Percentiles rank a stretch among this genome's conserved stretches.
Evolutionary conservation across 2,113 vertebrate genomes (phyloP).

Genomic region (Pseudopodoces humilis): DNA sequence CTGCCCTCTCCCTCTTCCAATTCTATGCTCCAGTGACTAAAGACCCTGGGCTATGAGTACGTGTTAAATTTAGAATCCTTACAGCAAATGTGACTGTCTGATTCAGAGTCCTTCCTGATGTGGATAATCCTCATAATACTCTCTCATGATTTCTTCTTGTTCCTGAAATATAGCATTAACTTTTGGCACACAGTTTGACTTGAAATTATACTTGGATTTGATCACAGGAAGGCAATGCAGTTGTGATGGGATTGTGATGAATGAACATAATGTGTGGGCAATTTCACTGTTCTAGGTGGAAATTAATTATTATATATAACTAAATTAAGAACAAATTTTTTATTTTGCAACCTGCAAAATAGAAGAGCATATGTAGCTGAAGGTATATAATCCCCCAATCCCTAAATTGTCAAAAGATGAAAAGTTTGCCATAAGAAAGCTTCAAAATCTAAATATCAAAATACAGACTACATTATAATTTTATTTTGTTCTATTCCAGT

Average conservation of each 20-base stretch:
- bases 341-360: not conserved
- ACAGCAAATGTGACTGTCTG: conserved; percentile 1
- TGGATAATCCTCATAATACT: conserved; percentile 14
- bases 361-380: not conserved
- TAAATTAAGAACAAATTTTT: not conserved
- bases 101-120: conserved; percentile 24
- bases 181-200: not conserved
- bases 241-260: not conserved
- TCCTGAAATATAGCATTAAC: not conserved
- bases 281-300: not conserved
- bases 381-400: not conserved
- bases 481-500: not conserved
- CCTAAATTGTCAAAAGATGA: not conserved
- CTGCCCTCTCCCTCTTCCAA: not conserved
- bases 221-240: not conserved
- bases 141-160: not conserved
- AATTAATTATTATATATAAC: not conserved
- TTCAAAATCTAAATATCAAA: not conserved
- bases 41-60: not conserved
- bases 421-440: not conserved
- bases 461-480: not conserved
- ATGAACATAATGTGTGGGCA: not conserved
- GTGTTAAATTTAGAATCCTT: conserved; percentile 33
- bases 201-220: not conserved
- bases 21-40: not conserved